Base-by-base conservation (phyloP, 2,113 vertebrate species). In the Halcyon senegalensis region DNA sequence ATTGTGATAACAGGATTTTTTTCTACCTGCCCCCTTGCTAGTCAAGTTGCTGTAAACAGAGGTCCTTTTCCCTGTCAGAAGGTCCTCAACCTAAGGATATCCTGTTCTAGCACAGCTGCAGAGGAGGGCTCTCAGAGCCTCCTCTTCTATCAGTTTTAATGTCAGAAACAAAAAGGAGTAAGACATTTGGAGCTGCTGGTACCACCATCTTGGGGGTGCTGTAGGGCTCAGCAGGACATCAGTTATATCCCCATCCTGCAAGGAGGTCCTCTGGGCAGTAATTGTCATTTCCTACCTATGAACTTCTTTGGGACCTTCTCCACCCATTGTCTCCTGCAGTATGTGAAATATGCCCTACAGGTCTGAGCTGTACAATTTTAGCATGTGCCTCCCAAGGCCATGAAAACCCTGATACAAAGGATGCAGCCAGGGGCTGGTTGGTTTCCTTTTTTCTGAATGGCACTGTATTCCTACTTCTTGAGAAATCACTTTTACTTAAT, bases 311-410 rank as follows among this genome's bases (percentile, higher is more conserved):
- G 60, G 31, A 70, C 14, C 30, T 77, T 35, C 58, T 81, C 24
- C 4, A 2, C 10, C 3, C 27, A 30, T 11, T 63, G n/a, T 44
- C 53, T 87, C 53, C 91, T 58, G 31, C 23, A 84, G 24, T 23
- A 63, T 0, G 0, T 72, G 58, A 59, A 68, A 76, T 18, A 30
- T 1, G 1, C 11, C 67, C 56, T 53, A 25, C 30, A 59, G 53
- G 20, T 30, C 53, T 44, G 27, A 50, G 46, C n/a, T 53, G 9
- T 8, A 63, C 59, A 67, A 48, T 48, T 72, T 79, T 33, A 58
- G 46, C 13, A 19, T 4, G 3, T 35, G 19, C 37, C 48, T 59
- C 5, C 46, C 16, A 50, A 63, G 17, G 37, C 19, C 31, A 15
- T 67, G 53, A 63, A 83, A 72, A 86, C 7, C 30, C 46, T 48